Percentiles rank a stretch among this genome's conserved stretches.
These are phyloP conservation scores for Melipona beecheii DNA, from an alignment of 2,888 invertebrate genomes.

Conservation along the genomic window DNA sequence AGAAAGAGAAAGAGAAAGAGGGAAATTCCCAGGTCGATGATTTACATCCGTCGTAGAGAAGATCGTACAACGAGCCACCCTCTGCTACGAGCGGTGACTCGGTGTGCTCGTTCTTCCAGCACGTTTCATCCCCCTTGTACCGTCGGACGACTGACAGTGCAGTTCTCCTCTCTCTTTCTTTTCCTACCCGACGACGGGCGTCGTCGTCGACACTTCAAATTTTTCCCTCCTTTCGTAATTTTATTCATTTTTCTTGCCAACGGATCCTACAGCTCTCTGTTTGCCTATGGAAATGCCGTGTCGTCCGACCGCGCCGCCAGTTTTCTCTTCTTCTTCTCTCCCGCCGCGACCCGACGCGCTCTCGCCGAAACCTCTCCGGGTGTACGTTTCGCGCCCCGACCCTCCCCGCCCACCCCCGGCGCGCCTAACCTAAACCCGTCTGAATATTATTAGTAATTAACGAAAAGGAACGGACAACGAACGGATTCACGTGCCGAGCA, in stretches of 20 bases:
- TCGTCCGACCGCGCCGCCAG: conserved; percentile 34
- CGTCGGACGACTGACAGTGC: conserved; percentile 75
- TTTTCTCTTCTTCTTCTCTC: conserved; percentile 31
- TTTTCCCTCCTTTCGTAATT: conserved; percentile 71
- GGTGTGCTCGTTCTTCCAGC: conserved; percentile 72
- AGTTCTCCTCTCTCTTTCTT: conserved; percentile 11
- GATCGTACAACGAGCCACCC: conserved; percentile 62
- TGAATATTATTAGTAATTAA: conserved; percentile 84
- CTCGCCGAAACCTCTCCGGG: conserved; percentile 4
- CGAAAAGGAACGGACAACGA: conserved; percentile 75
- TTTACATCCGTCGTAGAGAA: conserved; percentile 72
- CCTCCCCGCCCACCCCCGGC: neutral
- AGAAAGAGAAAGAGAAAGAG: neutral
- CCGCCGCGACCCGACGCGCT: conserved; percentile 36
- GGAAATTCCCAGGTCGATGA: conserved; percentile 69
- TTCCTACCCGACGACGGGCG: neutral
- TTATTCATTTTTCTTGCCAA: conserved; percentile 74
- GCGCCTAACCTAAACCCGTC: conserved; percentile 68
- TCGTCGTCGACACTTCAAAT: conserved; percentile 59
- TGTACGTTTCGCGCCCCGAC: conserved; percentile 51
- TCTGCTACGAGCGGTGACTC: conserved; percentile 44
- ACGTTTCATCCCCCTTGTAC: conserved; percentile 71
- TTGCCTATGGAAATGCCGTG: conserved; percentile 71
- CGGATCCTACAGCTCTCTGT: conserved; percentile 66
- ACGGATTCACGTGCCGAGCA: conserved; percentile 46